Evolutionary conservation across 2,888 invertebrate genomes (phyloP).

Genomic region (Poecilus cupreus): DNA sequence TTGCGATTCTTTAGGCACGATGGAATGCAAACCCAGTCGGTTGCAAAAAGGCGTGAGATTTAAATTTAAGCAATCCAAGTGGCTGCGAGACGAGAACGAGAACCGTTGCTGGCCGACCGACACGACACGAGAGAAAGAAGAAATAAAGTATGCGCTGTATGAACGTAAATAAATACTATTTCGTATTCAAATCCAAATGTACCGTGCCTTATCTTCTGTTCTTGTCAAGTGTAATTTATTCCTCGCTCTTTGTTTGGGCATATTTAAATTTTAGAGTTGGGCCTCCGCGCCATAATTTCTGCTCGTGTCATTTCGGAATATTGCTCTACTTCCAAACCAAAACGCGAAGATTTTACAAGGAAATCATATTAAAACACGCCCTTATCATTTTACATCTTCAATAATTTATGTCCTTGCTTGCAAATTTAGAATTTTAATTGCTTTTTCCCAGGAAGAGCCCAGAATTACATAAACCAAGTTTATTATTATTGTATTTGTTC

Average conservation of each 20-base stretch:
- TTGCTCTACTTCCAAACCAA: not conserved
- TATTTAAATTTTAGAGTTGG: slow-evolving; percentile 25
- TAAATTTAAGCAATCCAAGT: slow-evolving; percentile 30
- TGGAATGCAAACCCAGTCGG: not conserved
- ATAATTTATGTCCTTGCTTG: no score
- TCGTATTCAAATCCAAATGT: slow-evolving; percentile 49
- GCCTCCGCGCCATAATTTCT: slow-evolving; percentile 3
- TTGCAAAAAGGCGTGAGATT: not conserved
- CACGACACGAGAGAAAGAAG: not conserved
- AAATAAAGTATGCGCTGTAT: slow-evolving; percentile 38
- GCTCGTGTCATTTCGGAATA: slow-evolving; percentile 18
- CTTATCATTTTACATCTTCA: no score
- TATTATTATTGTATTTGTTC: no score
- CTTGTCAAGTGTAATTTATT: slow-evolving; percentile 51
- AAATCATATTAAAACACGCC: not conserved
- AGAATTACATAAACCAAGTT: no score
- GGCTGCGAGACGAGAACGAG: not conserved
- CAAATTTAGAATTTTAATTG: no score
- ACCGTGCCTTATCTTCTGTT: slow-evolving; percentile 52
- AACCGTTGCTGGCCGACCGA: no score
- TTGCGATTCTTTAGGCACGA: not conserved
- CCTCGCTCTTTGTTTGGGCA: slow-evolving; percentile 31
- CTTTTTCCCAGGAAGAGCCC: no score
- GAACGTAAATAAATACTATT: slow-evolving; percentile 49
- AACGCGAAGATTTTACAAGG: not conserved